phyloP scores from a whole-genome alignment of 2,797 vertebrate species.

The Tokudaia tokunoshimensis region DNA sequence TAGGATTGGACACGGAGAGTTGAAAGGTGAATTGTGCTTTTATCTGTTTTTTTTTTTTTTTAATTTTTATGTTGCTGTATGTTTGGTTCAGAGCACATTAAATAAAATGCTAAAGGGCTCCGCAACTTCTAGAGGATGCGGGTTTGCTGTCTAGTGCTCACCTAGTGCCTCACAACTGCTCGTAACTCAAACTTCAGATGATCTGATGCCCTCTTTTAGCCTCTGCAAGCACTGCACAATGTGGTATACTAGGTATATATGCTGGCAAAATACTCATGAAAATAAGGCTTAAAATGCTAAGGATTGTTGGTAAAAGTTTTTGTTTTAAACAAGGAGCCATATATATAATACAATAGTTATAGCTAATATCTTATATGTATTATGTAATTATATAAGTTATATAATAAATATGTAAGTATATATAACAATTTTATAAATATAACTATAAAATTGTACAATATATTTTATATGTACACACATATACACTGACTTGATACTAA shows the following conservation, averaged over 20 bases:
- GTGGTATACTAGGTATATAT: neutral
- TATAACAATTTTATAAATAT: neutral
- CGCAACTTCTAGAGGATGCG: neutral
- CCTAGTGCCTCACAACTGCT: neutral
- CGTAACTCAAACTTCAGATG: neutral
- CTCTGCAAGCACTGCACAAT: neutral
- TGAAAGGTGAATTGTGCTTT: slow-evolving; percentile 92
- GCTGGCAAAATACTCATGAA: neutral
- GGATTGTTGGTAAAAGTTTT: slow-evolving; percentile 35
- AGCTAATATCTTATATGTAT: neutral
- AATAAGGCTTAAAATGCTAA: neutral
- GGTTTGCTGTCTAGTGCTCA: neutral
- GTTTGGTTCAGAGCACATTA: neutral
- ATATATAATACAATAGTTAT: neutral
- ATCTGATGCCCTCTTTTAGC: neutral
- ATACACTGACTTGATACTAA: slow-evolving; percentile 23
- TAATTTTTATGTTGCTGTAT: neutral
- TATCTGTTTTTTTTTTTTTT: neutral
- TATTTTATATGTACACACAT: neutral
- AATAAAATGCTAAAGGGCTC: neutral
- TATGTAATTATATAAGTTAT: neutral
- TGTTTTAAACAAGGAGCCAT: slow-evolving; percentile 8
- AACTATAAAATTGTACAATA: neutral
- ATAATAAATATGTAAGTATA: no score
- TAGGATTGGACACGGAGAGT: slow-evolving; percentile 97